Percentiles rank a stretch among this genome's conserved stretches.
Conservation (phyloP, 2,888 invertebrate genomes). For the Ormia ochracea region DNA sequence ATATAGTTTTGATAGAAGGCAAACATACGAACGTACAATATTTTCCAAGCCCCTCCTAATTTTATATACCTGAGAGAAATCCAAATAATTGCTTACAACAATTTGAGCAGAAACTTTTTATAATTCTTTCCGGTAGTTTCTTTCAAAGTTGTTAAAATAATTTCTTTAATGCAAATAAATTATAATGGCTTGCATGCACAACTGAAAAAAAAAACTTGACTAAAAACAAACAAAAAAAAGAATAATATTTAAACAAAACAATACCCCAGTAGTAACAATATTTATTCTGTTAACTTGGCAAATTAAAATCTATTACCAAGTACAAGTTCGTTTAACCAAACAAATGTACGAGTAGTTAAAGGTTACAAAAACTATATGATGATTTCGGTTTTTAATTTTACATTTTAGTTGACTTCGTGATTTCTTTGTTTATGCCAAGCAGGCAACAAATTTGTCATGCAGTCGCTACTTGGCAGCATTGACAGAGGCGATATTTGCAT, state of each 20-base stretch:
- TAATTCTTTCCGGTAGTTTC: background rate
- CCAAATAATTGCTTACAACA: constrained; percentile 20
- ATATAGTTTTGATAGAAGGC: too few relatives aligned
- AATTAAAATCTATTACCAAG: constrained; percentile 43
- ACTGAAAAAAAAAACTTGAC: constrained; percentile 43
- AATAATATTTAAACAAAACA: background rate
- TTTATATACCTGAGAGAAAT: background rate
- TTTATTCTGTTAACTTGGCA: constrained; percentile 25
- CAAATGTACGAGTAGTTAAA: constrained; percentile 16
- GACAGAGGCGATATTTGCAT: constrained; percentile 61
- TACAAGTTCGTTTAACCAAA: constrained; percentile 27
- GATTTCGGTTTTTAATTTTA: constrained; percentile 6
- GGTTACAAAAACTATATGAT: constrained; percentile 9
- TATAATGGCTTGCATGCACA: constrained; percentile 35
- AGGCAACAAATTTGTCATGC: constrained; percentile 62
- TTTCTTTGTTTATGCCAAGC: constrained; percentile 50
- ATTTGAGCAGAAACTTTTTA: constrained; percentile 14
- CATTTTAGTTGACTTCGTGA: constrained; percentile 53
- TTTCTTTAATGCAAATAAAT: constrained; percentile 34
- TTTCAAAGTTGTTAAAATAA: constrained; percentile 28
- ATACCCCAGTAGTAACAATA: constrained; percentile 21
- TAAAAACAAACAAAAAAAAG: constrained; percentile 1
- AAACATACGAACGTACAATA: too few relatives aligned
- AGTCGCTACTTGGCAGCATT: constrained; percentile 60
- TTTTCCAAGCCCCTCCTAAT: too few relatives aligned